These are phyloP conservation scores for Ceratina japonica DNA, from an alignment of 1,140 invertebrate species.

Conservation along the genomic window DNA sequence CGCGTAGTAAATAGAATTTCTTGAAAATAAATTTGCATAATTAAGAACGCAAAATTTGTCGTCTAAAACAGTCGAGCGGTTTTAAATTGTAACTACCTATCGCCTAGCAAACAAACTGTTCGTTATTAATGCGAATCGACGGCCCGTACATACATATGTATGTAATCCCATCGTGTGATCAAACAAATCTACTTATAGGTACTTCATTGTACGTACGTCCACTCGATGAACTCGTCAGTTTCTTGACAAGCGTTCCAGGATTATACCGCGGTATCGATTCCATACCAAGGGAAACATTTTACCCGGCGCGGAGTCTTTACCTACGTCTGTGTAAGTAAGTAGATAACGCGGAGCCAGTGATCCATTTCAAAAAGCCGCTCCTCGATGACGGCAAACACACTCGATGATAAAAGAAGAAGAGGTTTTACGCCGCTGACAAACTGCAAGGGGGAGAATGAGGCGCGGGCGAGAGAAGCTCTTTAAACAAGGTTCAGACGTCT, in stretches of 20 bases:
- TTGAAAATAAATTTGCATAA: too few species aligned
- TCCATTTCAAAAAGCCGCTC: neutral
- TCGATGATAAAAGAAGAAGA: neutral
- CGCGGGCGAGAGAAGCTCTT: neutral
- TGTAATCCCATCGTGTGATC: too few species aligned
- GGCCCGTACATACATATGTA: too few species aligned
- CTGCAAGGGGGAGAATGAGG: too few species aligned
- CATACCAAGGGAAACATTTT: conserved; percentile 15
- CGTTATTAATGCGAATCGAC: too few species aligned
- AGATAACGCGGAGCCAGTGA: neutral
- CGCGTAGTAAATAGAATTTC: too few species aligned
- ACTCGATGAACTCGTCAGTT: neutral
- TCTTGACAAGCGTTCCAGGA: neutral
- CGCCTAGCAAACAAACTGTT: too few species aligned
- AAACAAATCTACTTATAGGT: neutral
- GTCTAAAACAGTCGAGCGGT: too few species aligned
- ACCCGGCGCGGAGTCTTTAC: neutral
- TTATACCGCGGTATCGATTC: neutral
- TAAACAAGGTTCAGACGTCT: too few species aligned
- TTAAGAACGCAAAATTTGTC: too few species aligned
- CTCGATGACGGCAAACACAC: conserved; percentile 6
- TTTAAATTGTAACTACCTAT: too few species aligned
- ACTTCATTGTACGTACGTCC: neutral
- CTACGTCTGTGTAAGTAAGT: neutral
- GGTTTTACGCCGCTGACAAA: neutral